Conservation (phyloP, 2,888 invertebrate species). For the Aromia moschata region DNA sequence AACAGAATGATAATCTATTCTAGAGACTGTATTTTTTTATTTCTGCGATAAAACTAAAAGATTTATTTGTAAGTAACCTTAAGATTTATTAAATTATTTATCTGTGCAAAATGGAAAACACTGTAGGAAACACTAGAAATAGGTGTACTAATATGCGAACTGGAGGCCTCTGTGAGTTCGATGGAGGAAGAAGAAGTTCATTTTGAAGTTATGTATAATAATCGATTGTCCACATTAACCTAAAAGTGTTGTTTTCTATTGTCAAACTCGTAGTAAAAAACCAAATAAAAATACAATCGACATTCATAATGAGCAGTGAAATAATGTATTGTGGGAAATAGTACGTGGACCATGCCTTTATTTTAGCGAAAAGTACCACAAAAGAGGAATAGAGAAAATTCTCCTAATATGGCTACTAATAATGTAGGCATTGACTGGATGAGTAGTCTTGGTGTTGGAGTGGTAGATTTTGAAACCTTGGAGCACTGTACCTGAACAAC, state of each 20-base stretch:
- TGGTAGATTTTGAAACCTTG: conserved; percentile 54
- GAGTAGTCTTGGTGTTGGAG: conserved; percentile 44
- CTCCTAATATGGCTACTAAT: conserved; percentile 63
- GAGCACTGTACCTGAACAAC: conserved; percentile 58
- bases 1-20: too few species aligned
- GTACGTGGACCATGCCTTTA: conserved; percentile 26
- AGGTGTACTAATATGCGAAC: too few species aligned
- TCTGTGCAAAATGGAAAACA: too few species aligned
- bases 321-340: conserved; percentile 32
- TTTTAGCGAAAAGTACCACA: conserved; percentile 39
- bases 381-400: conserved; percentile 42
- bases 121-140: too few species aligned
- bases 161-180: too few species aligned
- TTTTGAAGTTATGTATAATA: too few species aligned
- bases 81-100: too few species aligned
- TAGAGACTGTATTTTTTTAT: too few species aligned
- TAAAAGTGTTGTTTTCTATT: conserved; percentile 50
- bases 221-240: conserved; percentile 53
- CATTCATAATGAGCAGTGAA: conserved; percentile 38
- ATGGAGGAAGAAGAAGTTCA: too few species aligned
- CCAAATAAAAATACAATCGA: conserved; percentile 38
- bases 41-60: too few species aligned
- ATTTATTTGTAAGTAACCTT: too few species aligned
- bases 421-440: conserved; percentile 63
- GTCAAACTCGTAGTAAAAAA: conserved; percentile 43